Percentiles rank a stretch among this genome's conserved stretches.
These are phyloP conservation scores for Elymnias hypermnestra DNA, from an alignment of 1,140 invertebrate genomes.

Conservation along the genomic window DNA sequence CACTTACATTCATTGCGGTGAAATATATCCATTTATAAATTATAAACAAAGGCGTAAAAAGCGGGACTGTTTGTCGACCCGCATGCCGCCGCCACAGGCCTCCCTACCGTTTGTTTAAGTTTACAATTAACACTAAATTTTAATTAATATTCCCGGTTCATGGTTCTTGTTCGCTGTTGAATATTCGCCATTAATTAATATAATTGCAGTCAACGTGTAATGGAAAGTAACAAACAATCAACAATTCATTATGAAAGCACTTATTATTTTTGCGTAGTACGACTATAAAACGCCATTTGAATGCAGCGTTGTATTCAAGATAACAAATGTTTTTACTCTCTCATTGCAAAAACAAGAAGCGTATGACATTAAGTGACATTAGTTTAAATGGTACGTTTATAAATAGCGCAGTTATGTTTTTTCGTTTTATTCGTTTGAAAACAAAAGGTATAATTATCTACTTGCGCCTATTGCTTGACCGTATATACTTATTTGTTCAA, in stretches of 20 bases:
- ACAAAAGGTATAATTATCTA: no score
- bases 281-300: no score
- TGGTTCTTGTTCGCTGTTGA: conserved; percentile 14
- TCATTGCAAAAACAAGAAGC: no score
- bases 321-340: no score
- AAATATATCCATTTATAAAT: conserved; percentile 14
- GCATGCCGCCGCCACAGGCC: conserved; percentile 39
- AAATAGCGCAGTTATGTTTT: no score
- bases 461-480: no score
- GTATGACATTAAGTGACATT: no score
- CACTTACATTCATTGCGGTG: conserved; percentile 2
- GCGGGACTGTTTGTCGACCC: conserved; percentile 41
- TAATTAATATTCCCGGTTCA: conserved; percentile 28
- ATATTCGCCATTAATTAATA: conserved; percentile 7
- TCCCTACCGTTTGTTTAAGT: conserved; percentile 32
- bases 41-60: conserved; percentile 39
- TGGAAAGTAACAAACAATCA: background rate
- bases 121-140: conserved; percentile 40
- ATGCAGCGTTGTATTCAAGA: no score
- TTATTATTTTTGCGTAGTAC: no score
- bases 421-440: no score
- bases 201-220: conserved; percentile 3
- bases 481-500: no score
- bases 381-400: no score
- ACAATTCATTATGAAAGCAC: background rate